Conservation (phyloP, 2,113 vertebrate genomes). For the Tricholaema leucomelas region DNA sequence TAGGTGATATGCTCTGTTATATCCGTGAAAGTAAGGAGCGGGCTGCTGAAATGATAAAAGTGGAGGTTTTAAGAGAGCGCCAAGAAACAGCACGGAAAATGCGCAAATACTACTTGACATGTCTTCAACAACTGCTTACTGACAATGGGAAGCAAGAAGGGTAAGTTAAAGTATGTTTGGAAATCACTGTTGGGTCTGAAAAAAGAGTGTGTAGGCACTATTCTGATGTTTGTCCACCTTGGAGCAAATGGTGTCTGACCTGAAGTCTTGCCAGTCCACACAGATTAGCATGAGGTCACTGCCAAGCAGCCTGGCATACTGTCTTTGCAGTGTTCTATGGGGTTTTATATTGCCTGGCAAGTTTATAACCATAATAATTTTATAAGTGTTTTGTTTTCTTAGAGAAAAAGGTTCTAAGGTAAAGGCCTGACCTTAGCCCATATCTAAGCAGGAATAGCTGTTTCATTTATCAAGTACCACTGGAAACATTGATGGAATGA, state of each 20-base stretch:
- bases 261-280: background rate
- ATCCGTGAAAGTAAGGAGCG: constrained; percentile 91
- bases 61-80: constrained; percentile 86
- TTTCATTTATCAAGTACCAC: too few relatives aligned
- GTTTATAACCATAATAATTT: too few relatives aligned
- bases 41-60: constrained; percentile 87
- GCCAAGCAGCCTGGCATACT: background rate
- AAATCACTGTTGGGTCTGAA: background rate
- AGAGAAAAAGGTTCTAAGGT: too few relatives aligned
- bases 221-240: background rate
- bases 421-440: too few relatives aligned
- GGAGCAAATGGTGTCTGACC: background rate
- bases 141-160: constrained; percentile 84
- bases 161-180: constrained; percentile 58
- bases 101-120: constrained; percentile 90
- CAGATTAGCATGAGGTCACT: fast-evolving
- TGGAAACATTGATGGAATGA: too few relatives aligned
- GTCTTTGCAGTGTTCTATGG: background rate
- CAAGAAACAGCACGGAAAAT: constrained; percentile 90
- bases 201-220: background rate
- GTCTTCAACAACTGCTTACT: constrained; percentile 90
- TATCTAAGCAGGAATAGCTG: too few relatives aligned
- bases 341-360: too few relatives aligned
- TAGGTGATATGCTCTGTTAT: constrained; percentile 92
- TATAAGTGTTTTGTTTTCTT: too few relatives aligned